Base-by-base conservation (phyloP, 2,797 vertebrate species). In the Cossypha dichroa region DNA sequence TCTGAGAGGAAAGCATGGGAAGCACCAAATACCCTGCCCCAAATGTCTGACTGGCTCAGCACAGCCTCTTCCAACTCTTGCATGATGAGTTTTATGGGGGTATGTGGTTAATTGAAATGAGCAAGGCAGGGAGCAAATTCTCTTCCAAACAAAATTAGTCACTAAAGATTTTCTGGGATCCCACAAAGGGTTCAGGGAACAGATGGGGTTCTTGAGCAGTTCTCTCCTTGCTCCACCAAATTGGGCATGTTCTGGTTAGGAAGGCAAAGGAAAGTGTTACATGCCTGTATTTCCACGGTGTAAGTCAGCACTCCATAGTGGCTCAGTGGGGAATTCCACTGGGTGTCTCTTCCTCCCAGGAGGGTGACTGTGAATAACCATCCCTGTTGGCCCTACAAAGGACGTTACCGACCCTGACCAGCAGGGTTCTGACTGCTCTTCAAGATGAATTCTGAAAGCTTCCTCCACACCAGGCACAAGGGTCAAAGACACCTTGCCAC, bases 101-200 rank as follows among this genome's bases (percentile, higher is more conserved):
- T 66, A 12, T 0, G 0, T 5, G 31, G 8, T 20, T 3, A 3
- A 43, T 11, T 41, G 56, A 59, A 84, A 55, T 26, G 11, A 36
- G 58, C 40, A 76, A 15, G 20, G 25, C 36, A 48, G 36, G 12
- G 7, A 51, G 29, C 33, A 66, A 36, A 13, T 67, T 58, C 14
- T 64, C 34, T 72, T 75, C 29, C 38, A 31, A 54, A 63, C 25
- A 77, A 63, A 70, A 67, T 58, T 12, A 1, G 34, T 58, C 56
- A 25, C 9, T 41, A 22, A 51, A 41, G 59, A 2, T 6, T 84
- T 88, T 77, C 43, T 67, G 36, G 38, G 17, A 46, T 26, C 2
- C 6, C 3, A 1, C 0, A 1, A 34, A 20, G 17, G 6, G 1
- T 14, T 31, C 6, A 6, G 34, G 63, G 14, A 55, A 40, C 13